phyloP scores from a whole-genome alignment of 2,113 vertebrate species.

The Aphyosemion australe region DNA sequence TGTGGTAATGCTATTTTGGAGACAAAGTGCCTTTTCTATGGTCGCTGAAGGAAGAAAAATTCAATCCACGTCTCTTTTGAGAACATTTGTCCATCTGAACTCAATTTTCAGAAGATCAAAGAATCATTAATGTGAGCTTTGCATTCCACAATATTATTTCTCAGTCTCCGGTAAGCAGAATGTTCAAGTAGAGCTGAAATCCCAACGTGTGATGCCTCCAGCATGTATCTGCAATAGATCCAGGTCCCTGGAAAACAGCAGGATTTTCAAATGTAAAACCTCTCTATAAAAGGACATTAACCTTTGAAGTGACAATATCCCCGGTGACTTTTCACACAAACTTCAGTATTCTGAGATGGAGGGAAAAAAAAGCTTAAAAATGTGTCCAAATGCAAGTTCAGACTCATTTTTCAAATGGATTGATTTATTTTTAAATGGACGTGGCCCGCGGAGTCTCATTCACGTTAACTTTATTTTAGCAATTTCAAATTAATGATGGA shows the following conservation, averaged over 20 bases:
- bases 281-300: background rate
- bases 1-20: constrained; percentile 29
- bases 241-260: background rate
- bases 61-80: constrained; percentile 35
- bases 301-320: background rate
- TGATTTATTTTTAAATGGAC: background rate
- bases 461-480: constrained; percentile 15
- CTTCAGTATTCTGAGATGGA: background rate
- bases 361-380: background rate
- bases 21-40: constrained; percentile 2
- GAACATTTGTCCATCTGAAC: constrained; percentile 59
- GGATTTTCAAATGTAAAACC: background rate
- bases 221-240: constrained; percentile 15
- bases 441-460: background rate
- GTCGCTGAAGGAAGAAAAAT: constrained; percentile 13
- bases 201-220: constrained; percentile 22
- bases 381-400: background rate
- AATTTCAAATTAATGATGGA: constrained; percentile 22
- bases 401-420: background rate
- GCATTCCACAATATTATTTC: constrained; percentile 27
- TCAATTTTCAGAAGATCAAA: constrained; percentile 63
- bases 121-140: constrained; percentile 41
- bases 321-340: background rate
- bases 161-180: background rate
- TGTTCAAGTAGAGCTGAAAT: constrained; percentile 28